Conservation (phyloP, 2,797 vertebrate genomes). For the Anguilla anguilla region DNA sequence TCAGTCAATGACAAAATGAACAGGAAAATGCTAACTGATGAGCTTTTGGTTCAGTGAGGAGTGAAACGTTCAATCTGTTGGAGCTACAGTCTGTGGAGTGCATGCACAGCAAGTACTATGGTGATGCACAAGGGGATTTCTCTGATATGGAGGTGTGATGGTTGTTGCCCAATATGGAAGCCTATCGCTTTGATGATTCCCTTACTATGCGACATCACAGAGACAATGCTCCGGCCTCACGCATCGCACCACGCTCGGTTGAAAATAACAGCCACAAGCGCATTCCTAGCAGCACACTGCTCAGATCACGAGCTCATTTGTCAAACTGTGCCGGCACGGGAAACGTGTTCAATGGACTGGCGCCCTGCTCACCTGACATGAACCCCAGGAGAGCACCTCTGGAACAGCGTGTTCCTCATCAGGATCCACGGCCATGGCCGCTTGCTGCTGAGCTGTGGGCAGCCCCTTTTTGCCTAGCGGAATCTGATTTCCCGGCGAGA, state of each 20-base stretch:
- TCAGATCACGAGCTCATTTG: not conserved
- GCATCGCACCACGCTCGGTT: not conserved
- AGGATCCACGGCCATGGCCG: not conserved
- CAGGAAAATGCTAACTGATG: not conserved
- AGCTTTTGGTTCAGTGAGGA: not conserved
- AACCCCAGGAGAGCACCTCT: not conserved
- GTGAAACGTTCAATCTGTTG: not conserved
- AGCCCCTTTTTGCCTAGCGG: not conserved
- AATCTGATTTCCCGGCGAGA: not conserved
- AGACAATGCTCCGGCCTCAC: not conserved
- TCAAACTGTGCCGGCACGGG: not conserved
- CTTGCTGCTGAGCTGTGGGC: not conserved
- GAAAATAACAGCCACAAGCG: not conserved
- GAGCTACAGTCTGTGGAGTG: not conserved
- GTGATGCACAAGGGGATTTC: not conserved
- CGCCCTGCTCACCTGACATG: not conserved
- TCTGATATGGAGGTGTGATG: not conserved
- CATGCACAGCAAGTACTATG: not conserved
- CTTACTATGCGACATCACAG: not conserved
- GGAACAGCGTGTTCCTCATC: not conserved
- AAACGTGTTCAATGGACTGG: not conserved
- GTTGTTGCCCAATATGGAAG: not conserved
- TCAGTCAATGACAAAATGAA: not conserved
- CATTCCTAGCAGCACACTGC: not conserved
- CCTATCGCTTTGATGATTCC: not conserved